phyloP scores from a whole-genome alignment of 2,113 vertebrate genomes.

The Cariama cristata region DNA sequence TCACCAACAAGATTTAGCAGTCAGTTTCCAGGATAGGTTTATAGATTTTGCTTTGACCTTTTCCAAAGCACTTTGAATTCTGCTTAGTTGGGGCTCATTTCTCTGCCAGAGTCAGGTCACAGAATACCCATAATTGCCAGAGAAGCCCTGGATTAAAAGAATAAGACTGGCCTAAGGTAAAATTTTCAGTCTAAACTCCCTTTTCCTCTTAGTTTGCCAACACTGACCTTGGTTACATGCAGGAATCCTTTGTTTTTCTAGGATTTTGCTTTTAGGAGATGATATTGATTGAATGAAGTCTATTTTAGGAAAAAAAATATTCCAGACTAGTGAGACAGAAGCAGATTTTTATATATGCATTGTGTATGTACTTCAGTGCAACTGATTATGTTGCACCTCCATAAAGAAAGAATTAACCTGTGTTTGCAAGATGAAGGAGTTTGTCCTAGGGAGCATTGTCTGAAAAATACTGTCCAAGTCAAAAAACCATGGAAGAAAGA shows the following conservation, averaged over 20 bases:
- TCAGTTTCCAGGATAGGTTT: not conserved
- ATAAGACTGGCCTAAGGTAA: not conserved
- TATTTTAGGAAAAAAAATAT: not conserved
- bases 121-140: not conserved
- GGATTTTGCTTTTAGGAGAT: not conserved
- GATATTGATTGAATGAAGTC: not conserved
- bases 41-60: not conserved
- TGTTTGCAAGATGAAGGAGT: not conserved
- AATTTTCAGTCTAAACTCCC: not conserved
- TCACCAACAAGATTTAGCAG: rapidly evolving
- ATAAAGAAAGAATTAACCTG: not conserved
- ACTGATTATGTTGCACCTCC: not conserved
- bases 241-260: not conserved
- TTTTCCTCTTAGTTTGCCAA: not conserved
- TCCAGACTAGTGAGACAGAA: not conserved
- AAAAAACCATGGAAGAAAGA: not conserved
- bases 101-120: not conserved
- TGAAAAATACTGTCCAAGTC: not conserved
- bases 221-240: not conserved
- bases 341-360: not conserved
- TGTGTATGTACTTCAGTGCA: not conserved
- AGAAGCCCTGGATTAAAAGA: not conserved
- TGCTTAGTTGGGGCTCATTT: not conserved
- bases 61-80: not conserved
- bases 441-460: not conserved